A percentile compares a stretch with the other conserved stretches of the same genome.
phyloP scores from a whole-genome alignment of 2,888 invertebrate genomes.

The Caenorhabditis angaria region DNA sequence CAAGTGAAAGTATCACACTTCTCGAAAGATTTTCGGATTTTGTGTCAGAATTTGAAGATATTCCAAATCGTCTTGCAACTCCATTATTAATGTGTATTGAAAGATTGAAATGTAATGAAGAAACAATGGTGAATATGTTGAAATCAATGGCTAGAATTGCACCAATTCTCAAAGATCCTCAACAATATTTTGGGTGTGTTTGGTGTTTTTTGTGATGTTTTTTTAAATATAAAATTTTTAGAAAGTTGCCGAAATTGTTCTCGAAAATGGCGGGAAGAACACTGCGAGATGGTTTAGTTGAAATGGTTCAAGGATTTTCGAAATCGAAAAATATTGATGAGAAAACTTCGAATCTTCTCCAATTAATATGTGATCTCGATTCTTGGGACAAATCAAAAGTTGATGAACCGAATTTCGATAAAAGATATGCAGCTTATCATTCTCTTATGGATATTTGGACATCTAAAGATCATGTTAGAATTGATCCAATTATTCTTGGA shows the following conservation, averaged over 20 bases:
- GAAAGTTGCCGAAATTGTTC: slow-evolving; percentile 53
- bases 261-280: slow-evolving; percentile 48
- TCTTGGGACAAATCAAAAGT: slow-evolving; percentile 87
- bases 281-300: slow-evolving; percentile 54
- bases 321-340: slow-evolving; percentile 29
- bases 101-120: slow-evolving; percentile 45
- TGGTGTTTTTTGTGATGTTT: neutral
- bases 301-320: slow-evolving; percentile 43
- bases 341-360: slow-evolving; percentile 15
- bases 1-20: slow-evolving; percentile 35
- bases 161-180: slow-evolving; percentile 42
- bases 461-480: neutral
- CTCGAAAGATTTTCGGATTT: slow-evolving; percentile 53
- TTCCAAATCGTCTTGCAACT: slow-evolving; percentile 54
- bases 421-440: slow-evolving; percentile 81
- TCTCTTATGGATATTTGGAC: slow-evolving; percentile 76
- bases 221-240: slow-evolving; percentile 15
- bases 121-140: slow-evolving; percentile 49
- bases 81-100: slow-evolving; percentile 56
- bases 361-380: slow-evolving; percentile 78
- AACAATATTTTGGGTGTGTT: slow-evolving; percentile 26
- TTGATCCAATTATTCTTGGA: slow-evolving; percentile 29
- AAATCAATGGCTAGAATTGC: slow-evolving; percentile 50
- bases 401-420: slow-evolving; percentile 91
- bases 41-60: slow-evolving; percentile 46